Conservation (phyloP, 2,888 invertebrate species). For the Lasioglossum malachurum region DNA sequence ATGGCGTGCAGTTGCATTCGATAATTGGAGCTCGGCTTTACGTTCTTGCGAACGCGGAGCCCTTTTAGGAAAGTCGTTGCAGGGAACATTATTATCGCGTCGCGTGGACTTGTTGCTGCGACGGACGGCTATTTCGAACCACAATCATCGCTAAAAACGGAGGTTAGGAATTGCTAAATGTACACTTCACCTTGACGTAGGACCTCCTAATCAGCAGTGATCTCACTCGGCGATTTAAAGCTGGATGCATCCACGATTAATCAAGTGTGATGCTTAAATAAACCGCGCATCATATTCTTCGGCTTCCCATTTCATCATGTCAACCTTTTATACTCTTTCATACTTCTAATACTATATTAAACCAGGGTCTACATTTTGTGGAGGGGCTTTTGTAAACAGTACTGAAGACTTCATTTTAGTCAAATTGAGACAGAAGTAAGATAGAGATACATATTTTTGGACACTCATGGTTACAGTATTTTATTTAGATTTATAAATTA, state of each 20-base stretch:
- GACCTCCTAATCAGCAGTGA: neutral
- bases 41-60: slow-evolving; percentile 44
- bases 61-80: slow-evolving; percentile 46
- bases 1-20: slow-evolving; percentile 59
- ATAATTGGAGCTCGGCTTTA: slow-evolving; percentile 48
- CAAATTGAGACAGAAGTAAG: no score
- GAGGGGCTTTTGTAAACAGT: no score
- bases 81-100: slow-evolving; percentile 46
- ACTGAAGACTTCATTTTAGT: no score
- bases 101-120: slow-evolving; percentile 55
- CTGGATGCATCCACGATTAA: neutral
- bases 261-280: neutral
- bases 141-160: slow-evolving; percentile 43
- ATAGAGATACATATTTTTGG: no score
- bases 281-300: neutral
- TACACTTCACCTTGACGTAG: slow-evolving; percentile 13
- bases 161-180: slow-evolving; percentile 4
- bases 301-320: neutral
- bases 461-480: no score
- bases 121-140: slow-evolving; percentile 35
- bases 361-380: no score
- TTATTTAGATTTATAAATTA: no score
- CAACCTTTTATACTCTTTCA: neutral
- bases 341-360: neutral
- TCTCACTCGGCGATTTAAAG: neutral